Evolutionary conservation across 2,797 vertebrate genomes (phyloP).

Genomic region (Siniperca undulata): DNA sequence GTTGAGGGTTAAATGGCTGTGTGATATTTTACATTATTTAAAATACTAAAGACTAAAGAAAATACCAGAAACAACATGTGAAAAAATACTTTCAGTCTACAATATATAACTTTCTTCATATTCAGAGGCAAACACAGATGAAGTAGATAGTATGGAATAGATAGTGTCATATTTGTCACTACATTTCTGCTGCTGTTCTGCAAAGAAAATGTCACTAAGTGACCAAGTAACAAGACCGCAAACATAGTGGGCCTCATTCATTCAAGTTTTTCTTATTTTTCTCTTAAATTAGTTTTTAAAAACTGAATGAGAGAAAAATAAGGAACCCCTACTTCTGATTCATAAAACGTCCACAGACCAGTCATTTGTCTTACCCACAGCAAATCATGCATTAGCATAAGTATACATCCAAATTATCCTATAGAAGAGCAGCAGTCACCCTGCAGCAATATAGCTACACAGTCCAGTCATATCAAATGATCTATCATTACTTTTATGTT

Average conservation of each 20-base stretch:
- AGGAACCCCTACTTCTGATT: neutral
- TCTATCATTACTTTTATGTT: neutral
- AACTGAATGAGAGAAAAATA: neutral
- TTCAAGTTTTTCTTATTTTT: neutral
- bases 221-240: neutral
- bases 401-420: neutral
- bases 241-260: neutral
- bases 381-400: neutral
- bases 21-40: slow-evolving; percentile 1
- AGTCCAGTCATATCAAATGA: neutral
- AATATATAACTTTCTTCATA: neutral
- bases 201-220: neutral
- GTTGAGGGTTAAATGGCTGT: neutral
- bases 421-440: neutral
- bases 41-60: neutral
- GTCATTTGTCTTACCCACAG: neutral
- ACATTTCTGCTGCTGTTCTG: neutral
- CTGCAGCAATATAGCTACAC: too few species aligned
- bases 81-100: neutral
- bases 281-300: too few species aligned
- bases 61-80: neutral
- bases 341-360: neutral
- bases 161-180: neutral
- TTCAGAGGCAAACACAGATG: neutral
- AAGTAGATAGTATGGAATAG: neutral